Percentiles rank a stretch among this genome's conserved stretches.
Evolutionary conservation across 2,888 invertebrate genomes (phyloP).

Genomic region (Barypeithes pellucidus): DNA sequence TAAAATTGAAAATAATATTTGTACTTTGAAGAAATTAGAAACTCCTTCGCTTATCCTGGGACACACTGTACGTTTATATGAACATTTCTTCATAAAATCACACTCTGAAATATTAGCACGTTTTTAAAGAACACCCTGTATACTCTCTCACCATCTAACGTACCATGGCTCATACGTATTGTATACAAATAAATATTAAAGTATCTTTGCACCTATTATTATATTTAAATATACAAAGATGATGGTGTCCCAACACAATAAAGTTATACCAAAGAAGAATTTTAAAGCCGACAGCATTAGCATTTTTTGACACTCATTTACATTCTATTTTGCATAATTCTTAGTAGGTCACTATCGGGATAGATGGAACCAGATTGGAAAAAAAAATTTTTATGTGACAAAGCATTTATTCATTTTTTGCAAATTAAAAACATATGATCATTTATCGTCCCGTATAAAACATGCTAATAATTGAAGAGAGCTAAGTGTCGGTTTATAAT

Average conservation of each 20-base stretch:
- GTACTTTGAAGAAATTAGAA: too few species aligned
- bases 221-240: constrained; percentile 39
- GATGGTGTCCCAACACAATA: constrained; percentile 33
- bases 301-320: constrained; percentile 19
- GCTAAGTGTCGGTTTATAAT: constrained; percentile 13
- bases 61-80: too few species aligned
- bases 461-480: not conserved
- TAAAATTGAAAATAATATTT: too few species aligned
- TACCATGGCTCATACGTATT: too few species aligned
- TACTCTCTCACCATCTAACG: too few species aligned
- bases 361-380: not conserved
- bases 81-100: too few species aligned
- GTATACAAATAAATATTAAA: constrained; percentile 43
- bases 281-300: constrained; percentile 7
- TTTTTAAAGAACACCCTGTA: too few species aligned
- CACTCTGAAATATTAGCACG: too few species aligned
- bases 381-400: not conserved
- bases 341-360: constrained; percentile 4
- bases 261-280: constrained; percentile 28
- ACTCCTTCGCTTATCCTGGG: too few species aligned
- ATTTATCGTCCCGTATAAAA: not conserved
- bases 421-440: not conserved
- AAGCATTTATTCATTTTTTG: not conserved
- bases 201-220: constrained; percentile 18
- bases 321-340: constrained; percentile 15